These are phyloP conservation scores for Molorchus minor DNA, from an alignment of 2,888 invertebrate genomes.

Conservation along the genomic window DNA sequence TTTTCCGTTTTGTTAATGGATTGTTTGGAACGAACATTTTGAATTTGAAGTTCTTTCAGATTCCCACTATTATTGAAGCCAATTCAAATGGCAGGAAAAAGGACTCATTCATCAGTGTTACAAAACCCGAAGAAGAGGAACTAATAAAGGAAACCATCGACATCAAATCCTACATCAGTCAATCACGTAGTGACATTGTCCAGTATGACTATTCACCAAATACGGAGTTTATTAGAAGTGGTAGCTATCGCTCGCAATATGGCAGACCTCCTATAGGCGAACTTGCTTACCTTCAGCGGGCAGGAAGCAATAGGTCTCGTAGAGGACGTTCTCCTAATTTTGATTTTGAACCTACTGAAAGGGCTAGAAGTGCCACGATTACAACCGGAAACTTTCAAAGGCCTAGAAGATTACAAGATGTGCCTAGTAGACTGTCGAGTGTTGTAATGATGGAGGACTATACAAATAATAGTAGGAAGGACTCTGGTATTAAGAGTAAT, in stretches of 20 bases:
- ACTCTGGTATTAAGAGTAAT: conserved; percentile 87
- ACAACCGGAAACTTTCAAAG: conserved; percentile 60
- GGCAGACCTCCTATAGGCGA: conserved; percentile 67
- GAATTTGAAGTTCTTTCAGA: conserved; percentile 59
- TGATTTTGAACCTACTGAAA: conserved; percentile 53
- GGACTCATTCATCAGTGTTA: conserved; percentile 43
- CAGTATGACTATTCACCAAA: conserved; percentile 58
- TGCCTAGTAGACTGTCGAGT: conserved; percentile 56
- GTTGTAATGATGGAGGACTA: conserved; percentile 67
- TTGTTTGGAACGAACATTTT: too few species aligned
- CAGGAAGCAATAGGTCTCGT: conserved; percentile 63
- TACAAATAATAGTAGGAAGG: conserved; percentile 84
- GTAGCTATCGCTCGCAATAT: conserved; percentile 77
- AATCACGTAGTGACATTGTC: conserved; percentile 75
- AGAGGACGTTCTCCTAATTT: conserved; percentile 62
- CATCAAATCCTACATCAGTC: conserved; percentile 77
- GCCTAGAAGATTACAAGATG: conserved; percentile 63
- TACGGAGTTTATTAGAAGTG: conserved; percentile 70
- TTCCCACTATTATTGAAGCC: conserved; percentile 67
- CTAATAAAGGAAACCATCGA: conserved; percentile 70
- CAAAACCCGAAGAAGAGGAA: conserved; percentile 43
- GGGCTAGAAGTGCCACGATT: conserved; percentile 58
- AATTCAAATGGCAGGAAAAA: conserved; percentile 47
- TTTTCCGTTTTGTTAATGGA: too few species aligned
- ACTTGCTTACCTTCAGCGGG: conserved; percentile 59